phyloP scores from a whole-genome alignment of 2,113 vertebrate species.

The Menidia beryllina region DNA sequence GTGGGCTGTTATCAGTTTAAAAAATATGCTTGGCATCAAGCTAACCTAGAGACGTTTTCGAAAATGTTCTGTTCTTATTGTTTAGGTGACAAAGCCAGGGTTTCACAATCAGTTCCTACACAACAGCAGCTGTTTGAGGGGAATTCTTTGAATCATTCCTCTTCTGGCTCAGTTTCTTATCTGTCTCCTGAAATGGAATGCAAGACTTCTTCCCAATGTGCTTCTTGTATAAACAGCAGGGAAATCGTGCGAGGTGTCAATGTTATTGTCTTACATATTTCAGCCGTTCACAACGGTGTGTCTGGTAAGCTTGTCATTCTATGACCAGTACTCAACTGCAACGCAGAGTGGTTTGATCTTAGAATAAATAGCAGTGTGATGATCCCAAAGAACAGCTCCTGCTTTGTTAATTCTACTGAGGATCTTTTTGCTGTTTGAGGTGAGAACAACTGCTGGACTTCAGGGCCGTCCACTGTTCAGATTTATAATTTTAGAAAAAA shows the following conservation, averaged over 20 bases:
- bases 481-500: slow-evolving; percentile 37
- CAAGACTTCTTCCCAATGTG: background rate
- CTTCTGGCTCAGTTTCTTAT: slow-evolving; percentile 4
- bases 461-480: slow-evolving; percentile 16
- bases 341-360: background rate
- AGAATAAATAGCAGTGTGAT: background rate
- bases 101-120: background rate
- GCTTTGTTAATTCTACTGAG: slow-evolving; percentile 48
- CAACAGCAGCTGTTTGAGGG: background rate
- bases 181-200: slow-evolving; percentile 1
- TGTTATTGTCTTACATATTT: background rate
- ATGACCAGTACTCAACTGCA: background rate
- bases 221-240: slow-evolving; percentile 2
- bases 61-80: slow-evolving; percentile 5
- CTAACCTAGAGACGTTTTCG: background rate
- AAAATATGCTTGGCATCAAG: slow-evolving; percentile 47
- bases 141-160: background rate
- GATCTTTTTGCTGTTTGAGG: slow-evolving; percentile 39
- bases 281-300: background rate
- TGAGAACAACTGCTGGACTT: slow-evolving; percentile 60
- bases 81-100: slow-evolving; percentile 1
- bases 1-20: slow-evolving; percentile 14
- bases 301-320: background rate
- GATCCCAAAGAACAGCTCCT: slow-evolving; percentile 1
- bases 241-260: background rate